phyloP scores from a whole-genome alignment of 2,797 vertebrate species.

The Triplophysa yarkandensis region DNA sequence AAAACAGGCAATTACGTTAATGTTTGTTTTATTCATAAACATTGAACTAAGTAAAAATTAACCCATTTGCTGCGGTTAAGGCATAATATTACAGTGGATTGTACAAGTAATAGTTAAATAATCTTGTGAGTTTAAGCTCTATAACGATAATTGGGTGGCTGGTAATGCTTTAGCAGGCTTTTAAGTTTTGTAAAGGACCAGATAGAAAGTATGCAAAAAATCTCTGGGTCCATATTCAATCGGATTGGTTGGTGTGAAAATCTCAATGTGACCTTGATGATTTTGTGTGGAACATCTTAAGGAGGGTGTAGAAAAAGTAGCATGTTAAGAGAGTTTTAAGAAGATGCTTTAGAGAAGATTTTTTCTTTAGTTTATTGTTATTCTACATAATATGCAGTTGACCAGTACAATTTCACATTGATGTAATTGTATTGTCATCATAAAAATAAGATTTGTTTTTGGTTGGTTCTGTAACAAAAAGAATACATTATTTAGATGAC shows the following conservation, averaged over 20 bases:
- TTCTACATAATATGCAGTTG: too few relatives aligned
- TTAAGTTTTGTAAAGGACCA: conserved; percentile 52
- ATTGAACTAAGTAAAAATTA: conserved; percentile 71
- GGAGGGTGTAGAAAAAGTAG: neutral
- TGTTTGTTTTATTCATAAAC: conserved; percentile 73
- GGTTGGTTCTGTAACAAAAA: too few relatives aligned
- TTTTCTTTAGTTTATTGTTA: too few relatives aligned
- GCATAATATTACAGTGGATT: conserved; percentile 62
- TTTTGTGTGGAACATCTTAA: neutral
- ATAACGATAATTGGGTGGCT: conserved; percentile 20
- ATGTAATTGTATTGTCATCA: too few relatives aligned
- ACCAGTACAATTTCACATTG: too few relatives aligned
- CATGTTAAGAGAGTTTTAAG: neutral
- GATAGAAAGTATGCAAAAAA: conserved; percentile 59
- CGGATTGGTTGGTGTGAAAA: conserved; percentile 6
- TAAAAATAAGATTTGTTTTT: too few relatives aligned
- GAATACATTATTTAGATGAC: too few relatives aligned
- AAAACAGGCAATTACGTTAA: conserved; percentile 67
- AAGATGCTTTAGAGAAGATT: conserved; percentile 8
- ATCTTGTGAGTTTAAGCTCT: conserved; percentile 39
- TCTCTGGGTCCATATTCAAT: conserved; percentile 7
- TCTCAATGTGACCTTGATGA: neutral
- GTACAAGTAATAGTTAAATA: conserved; percentile 54
- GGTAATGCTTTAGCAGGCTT: conserved; percentile 9
- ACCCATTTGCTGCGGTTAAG: conserved; percentile 60